Conservation (phyloP, 2,797 vertebrate genomes). For the Mus spretus region DNA sequence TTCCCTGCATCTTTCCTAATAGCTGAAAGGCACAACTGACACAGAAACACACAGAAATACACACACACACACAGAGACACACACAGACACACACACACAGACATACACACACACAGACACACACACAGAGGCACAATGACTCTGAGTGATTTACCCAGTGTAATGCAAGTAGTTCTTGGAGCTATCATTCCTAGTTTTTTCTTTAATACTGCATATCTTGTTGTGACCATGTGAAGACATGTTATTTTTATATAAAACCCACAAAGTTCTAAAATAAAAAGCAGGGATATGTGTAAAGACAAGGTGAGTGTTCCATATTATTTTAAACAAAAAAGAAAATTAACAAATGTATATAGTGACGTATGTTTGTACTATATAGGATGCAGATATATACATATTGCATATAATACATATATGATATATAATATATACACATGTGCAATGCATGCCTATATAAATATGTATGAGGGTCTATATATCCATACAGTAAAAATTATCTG, state of each 20-base stretch:
- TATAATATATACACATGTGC: neutral
- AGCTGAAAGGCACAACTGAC: neutral
- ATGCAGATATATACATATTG: neutral
- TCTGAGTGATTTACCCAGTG: neutral
- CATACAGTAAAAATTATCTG: neutral
- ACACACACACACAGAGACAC: neutral
- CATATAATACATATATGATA: too few relatives aligned
- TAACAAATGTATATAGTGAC: neutral
- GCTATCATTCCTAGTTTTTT: neutral
- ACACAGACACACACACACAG: neutral
- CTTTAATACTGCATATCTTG: neutral
- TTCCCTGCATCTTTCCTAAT: neutral
- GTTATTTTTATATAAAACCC: neutral
- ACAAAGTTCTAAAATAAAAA: neutral
- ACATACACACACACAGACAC: neutral
- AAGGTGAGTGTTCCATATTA: neutral
- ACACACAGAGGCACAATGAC: neutral
- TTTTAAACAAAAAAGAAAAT: constrained; percentile 8
- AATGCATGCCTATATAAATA: neutral
- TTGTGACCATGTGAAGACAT: neutral
- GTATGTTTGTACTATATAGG: neutral
- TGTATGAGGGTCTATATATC: neutral
- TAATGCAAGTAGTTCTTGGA: neutral
- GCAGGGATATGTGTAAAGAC: neutral
- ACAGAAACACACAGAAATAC: neutral